These are phyloP conservation scores for Emmelina monodactyla DNA, from an alignment of 2,888 invertebrate species.

Conservation along the genomic window DNA sequence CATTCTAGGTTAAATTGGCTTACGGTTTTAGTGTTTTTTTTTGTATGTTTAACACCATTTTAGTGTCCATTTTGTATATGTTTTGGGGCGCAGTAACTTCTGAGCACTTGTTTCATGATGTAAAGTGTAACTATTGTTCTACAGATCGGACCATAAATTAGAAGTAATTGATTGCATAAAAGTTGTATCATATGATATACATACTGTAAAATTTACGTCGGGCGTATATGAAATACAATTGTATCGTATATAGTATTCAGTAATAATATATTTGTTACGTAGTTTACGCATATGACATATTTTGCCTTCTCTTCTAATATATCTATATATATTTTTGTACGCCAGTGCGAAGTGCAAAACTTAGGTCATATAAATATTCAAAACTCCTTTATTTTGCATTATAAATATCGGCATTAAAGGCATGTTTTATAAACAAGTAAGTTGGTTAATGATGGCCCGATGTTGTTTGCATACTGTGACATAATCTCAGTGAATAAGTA, in stretches of 20 bases:
- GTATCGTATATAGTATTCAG: slow-evolving; percentile 20
- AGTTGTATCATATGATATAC: slow-evolving; percentile 19
- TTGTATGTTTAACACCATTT: slow-evolving; percentile 56
- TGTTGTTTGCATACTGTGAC: slow-evolving; percentile 18
- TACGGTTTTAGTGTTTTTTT: slow-evolving; percentile 54
- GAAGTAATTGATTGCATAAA: slow-evolving; percentile 19
- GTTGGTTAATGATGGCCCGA: neutral
- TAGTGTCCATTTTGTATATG: slow-evolving; percentile 31
- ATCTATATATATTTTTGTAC: slow-evolving; percentile 1
- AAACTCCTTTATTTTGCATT: neutral
- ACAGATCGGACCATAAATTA: slow-evolving; percentile 35
- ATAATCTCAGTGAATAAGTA: slow-evolving; percentile 41
- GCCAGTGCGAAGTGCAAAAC: neutral
- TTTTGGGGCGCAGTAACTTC: neutral
- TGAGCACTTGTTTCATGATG: neutral
- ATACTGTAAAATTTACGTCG: slow-evolving; percentile 22
- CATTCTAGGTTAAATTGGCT: slow-evolving; percentile 48
- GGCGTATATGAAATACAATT: slow-evolving; percentile 25
- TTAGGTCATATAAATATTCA: neutral
- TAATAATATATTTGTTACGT: slow-evolving; percentile 24
- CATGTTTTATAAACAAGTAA: slow-evolving; percentile 14
- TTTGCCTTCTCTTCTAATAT: slow-evolving; percentile 14
- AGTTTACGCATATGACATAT: slow-evolving; percentile 15
- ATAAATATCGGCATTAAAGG: slow-evolving; percentile 4
- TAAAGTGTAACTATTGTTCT: slow-evolving; percentile 22